A percentile compares a stretch with the other conserved stretches of the same genome.
Conservation (phyloP, 2,797 vertebrate species). For the Threskiornis aethiopicus region DNA sequence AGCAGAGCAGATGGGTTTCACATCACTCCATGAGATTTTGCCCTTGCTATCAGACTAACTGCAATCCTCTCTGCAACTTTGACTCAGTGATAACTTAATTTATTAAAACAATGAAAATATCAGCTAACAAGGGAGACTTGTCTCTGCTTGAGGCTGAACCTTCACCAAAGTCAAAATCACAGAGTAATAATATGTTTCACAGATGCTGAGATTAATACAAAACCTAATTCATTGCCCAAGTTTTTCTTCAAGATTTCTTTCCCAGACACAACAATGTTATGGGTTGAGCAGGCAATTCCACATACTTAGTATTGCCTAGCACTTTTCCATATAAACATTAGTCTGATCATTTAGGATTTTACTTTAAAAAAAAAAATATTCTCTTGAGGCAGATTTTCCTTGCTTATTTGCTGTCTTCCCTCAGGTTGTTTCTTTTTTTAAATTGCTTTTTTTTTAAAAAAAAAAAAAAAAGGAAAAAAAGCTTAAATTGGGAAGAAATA, state of each 20-base stretch:
- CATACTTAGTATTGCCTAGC: not conserved
- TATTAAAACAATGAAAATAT: conserved; percentile 7
- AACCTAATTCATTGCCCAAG: not conserved
- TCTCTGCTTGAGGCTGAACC: not conserved
- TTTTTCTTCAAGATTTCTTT: not conserved
- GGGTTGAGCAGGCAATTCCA: not conserved
- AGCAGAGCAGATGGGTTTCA: not conserved
- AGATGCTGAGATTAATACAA: not conserved
- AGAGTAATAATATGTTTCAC: not conserved
- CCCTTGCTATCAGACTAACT: not conserved
- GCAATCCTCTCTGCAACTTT: not conserved
- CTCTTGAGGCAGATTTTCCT: not conserved
- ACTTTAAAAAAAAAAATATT: not conserved
- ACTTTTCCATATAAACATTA: not conserved
- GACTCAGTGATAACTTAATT: not conserved
- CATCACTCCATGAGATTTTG: not conserved
- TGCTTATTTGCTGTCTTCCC: not conserved
- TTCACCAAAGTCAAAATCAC: not conserved
- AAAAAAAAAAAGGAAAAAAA: too few species aligned
- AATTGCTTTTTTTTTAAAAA: not conserved
- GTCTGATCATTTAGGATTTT: not conserved
- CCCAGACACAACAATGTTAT: not conserved
- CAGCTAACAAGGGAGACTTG: not conserved
- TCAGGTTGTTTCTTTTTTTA: not conserved
- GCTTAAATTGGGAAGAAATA: not conserved